Percentiles rank a stretch among this genome's conserved stretches.
Conservation (phyloP, 1,140 invertebrate genomes). For the Matsumurasca onukii region DNA sequence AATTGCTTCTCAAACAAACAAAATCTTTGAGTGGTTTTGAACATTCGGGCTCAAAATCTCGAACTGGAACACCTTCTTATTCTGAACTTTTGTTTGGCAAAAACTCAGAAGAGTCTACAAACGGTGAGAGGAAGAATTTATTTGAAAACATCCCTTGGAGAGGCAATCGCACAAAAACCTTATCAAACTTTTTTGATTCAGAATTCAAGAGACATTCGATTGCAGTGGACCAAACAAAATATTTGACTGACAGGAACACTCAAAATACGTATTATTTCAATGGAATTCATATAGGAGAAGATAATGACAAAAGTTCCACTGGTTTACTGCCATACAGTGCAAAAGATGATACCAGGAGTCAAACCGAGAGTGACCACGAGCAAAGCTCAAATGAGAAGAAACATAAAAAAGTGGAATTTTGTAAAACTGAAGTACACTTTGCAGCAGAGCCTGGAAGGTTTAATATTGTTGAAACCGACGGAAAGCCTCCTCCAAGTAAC, state of each 20-base stretch:
- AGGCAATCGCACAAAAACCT: constrained; percentile 22
- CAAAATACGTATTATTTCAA: constrained; percentile 8
- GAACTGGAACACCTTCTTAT: constrained; percentile 26
- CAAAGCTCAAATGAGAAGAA: constrained; percentile 46
- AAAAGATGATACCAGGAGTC: constrained; percentile 11
- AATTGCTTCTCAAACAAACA: constrained; percentile 32
- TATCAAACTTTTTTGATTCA: constrained; percentile 29
- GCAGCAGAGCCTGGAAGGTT: constrained; percentile 79
- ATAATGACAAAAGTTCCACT: background rate
- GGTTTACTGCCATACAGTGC: too few species aligned
- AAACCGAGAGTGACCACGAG: constrained; percentile 24
- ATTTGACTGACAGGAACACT: constrained; percentile 45
- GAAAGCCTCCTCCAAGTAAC: constrained; percentile 78
- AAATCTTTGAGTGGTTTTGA: background rate
- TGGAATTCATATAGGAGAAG: background rate
- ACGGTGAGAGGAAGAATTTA: background rate
- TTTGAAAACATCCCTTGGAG: constrained; percentile 21
- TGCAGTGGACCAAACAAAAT: constrained; percentile 57
- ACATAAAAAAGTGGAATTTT: constrained; percentile 77
- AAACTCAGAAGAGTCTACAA: background rate
- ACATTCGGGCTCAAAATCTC: background rate
- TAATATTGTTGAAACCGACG: constrained; percentile 83
- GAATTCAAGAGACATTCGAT: constrained; percentile 56
- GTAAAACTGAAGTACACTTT: constrained; percentile 84
- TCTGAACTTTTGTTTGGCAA: constrained; percentile 28